Evolutionary conservation across 2,797 vertebrate genomes (phyloP), one percentile per base, ranked within the genome.

Genomic region (Rhinoraja longicauda): DNA sequence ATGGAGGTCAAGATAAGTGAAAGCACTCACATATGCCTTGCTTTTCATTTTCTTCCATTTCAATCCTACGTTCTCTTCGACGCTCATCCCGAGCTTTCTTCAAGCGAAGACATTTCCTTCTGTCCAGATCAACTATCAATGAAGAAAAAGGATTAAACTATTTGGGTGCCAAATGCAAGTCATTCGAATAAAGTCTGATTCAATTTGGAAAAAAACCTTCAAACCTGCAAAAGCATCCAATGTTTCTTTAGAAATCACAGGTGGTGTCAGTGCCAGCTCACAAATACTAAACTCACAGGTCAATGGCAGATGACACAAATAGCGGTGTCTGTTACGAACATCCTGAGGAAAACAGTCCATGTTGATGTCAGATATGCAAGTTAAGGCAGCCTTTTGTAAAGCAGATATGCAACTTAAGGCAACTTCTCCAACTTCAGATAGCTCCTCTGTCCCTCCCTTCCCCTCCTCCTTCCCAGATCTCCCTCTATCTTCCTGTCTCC

Each of bases 261-360:
- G 99, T 0, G 98, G 98, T 95, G 98, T 97, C 94, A 99, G 96
- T 93, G 97, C 97, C 82, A 99, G 95, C 94, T 99, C 99, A 95
- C 99, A 99, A 95, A 99, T 98, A 95, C 98, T 98, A 96, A 99
- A 99, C 95, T 99, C 99, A 19, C 98, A 99, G 9, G 99, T 99
- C 94, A 99, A 98, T 0, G 99, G 99, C 96, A 99, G 96, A 94
- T 99, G 98, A 94, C 98, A 98, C 90, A 99, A 97, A 93, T 99
- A 99, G 82, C 98, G 98, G 94, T 99, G 98, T 2, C 98, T 96
- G 90, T 98, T 98, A 21, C 98, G 97, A 93, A 99, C 97, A 75
- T 99, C 98, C 99, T 99, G 93, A 72, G 94, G 86, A 93, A 92
- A 93, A 57, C 39, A 12, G 45, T 75, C 19, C 39, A 57, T 72